These are phyloP conservation scores for Neolamprologus variostigma DNA, from an alignment of 2,113 vertebrate species.

Conservation along the genomic window DNA sequence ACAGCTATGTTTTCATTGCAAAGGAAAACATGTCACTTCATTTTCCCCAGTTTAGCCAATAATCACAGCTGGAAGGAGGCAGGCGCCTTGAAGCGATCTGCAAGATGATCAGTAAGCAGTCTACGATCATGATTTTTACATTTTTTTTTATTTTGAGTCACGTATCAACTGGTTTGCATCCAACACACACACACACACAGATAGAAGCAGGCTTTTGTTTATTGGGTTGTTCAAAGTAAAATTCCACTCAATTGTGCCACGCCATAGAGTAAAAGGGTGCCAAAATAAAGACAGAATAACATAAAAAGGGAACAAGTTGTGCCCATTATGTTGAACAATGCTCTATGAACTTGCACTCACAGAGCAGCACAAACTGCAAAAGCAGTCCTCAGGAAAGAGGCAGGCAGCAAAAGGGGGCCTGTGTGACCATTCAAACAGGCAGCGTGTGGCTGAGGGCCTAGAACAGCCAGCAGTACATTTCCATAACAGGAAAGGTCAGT, in stretches of 20 bases:
- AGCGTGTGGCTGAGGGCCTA: conserved; percentile 37
- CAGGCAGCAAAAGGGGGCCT: conserved; percentile 14
- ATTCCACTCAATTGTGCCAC: not conserved
- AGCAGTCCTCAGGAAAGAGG: conserved; percentile 46
- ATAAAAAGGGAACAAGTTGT: conserved; percentile 30
- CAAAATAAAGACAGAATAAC: conserved; percentile 34
- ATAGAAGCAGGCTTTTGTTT: not conserved
- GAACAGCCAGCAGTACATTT: conserved; percentile 57
- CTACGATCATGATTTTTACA: not conserved
- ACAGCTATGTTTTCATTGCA: conserved; percentile 58
- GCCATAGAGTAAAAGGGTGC: not conserved
- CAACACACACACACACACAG: not conserved
- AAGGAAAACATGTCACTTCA: conserved; percentile 64
- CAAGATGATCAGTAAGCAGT: not conserved
- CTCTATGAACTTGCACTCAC: not conserved
- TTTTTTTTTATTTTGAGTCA: not conserved
- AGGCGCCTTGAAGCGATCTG: not conserved
- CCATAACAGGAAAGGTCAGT: conserved; percentile 73
- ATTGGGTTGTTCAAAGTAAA: not conserved
- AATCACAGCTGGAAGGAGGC: conserved; percentile 22
- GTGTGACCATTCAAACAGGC: conserved; percentile 38
- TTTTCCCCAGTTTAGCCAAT: conserved; percentile 48
- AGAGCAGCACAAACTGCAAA: conserved; percentile 11
- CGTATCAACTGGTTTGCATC: conserved; percentile 1
- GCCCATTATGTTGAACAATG: conserved; percentile 45